These are phyloP conservation scores for Sebastes diploproa DNA, from an alignment of 2,797 vertebrate species.

Conservation along the genomic window DNA sequence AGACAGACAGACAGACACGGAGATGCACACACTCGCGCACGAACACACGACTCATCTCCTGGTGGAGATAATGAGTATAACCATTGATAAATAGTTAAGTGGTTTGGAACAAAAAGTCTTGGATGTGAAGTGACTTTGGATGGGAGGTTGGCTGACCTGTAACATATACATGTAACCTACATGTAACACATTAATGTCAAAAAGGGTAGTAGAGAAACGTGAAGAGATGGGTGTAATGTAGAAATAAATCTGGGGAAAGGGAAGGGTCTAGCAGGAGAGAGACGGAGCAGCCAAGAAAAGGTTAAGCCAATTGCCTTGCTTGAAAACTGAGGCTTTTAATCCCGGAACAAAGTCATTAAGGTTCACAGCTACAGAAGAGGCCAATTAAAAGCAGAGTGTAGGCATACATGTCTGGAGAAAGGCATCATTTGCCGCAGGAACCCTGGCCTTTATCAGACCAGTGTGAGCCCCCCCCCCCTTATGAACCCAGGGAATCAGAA, in stretches of 20 bases:
- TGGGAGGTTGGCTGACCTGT: background rate
- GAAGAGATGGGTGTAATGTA: background rate
- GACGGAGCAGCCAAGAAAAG: slow-evolving; percentile 59
- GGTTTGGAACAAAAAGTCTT: background rate
- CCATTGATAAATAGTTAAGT: background rate
- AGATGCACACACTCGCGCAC: no score
- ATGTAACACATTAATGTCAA: background rate
- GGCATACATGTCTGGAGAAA: slow-evolving; percentile 65
- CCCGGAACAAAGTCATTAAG: slow-evolving; percentile 83
- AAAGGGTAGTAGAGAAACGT: background rate
- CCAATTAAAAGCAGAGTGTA: slow-evolving; percentile 78
- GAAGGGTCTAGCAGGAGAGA: slow-evolving; percentile 13
- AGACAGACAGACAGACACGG: no score
- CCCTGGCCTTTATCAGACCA: slow-evolving; percentile 72
- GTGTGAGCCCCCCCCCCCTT: slow-evolving; percentile 39
- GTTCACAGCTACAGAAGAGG: slow-evolving; percentile 76
- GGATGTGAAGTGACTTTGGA: background rate
- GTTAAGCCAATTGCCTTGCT: slow-evolving; percentile 73
- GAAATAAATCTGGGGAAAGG: slow-evolving; percentile 4
- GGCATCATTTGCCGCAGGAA: slow-evolving; percentile 73
- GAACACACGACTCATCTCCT: background rate
- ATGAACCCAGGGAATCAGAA: slow-evolving; percentile 59
- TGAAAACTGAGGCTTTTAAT: slow-evolving; percentile 79
- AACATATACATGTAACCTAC: background rate
- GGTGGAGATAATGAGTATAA: background rate